Evolutionary conservation across 1,140 invertebrate genomes (phyloP), one percentile per base, ranked within the genome.

Genomic region (Bathynomus jamesi): DNA sequence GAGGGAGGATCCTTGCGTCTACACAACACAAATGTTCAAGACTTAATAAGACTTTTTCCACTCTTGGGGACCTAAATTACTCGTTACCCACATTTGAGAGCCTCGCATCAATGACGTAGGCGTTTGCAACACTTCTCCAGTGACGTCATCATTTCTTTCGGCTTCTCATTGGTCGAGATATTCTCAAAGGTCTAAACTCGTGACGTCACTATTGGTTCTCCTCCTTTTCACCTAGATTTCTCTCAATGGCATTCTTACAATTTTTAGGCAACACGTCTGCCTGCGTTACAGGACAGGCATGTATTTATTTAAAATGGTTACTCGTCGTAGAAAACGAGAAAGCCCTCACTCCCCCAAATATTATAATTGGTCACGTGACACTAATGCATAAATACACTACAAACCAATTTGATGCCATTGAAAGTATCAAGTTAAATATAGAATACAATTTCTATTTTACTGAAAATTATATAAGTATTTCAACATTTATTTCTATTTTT

Each of bases 161-260:
- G 13, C 40, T 53, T 53, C 40, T 53, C 2, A 53, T 53, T 53
- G 40, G 40, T 5, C 5, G 2, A 21, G 21, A 17, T 53, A 17
- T 21, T 53, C 40, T 53, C 40, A 17, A 11, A 21, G 21, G 21
- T 53, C 13, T 53, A 17, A 17, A 53, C 11, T 5, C 40, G 5
- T 53, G 40, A 53, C 40, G 40, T 53, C 40, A 53, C 21, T 17
- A 53, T 53, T n/a, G n/a, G n/a, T 17, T 53, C 40, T 53, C 40
- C 40, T 53, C 40, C 40, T 53, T 53, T 53, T 53, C 40, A 53
- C 40, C 40, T 53, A 53, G 40, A 53, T 53, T 53, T 53, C 40
- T 53, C 40, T 53, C 40, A 53, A 53, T 53, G 40, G 40, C 40
- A 53, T 53, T 53, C 40, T 53, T 53, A 1, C 2, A 53, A 53